These are phyloP conservation scores for Podarcis lilfordi DNA, from an alignment of 2,797 vertebrate genomes.

Conservation along the genomic window DNA sequence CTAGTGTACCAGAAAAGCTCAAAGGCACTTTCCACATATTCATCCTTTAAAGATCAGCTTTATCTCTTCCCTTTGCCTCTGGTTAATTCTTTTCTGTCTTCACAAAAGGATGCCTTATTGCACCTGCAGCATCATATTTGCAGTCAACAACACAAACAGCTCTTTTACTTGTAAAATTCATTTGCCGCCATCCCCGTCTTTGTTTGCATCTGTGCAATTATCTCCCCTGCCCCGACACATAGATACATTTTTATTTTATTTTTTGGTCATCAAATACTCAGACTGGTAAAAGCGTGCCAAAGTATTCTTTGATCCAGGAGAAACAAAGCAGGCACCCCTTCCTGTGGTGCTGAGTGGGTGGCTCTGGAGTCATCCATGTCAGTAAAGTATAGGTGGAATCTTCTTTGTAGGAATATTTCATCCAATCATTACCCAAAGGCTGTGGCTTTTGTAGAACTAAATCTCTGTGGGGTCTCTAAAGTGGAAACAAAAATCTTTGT, in stretches of 20 bases:
- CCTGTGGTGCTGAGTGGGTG: conserved; percentile 8
- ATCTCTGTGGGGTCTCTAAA: not conserved
- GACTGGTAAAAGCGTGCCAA: not conserved
- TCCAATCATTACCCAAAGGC: conserved; percentile 12
- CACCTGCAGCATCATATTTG: conserved; percentile 16
- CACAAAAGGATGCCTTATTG: not conserved
- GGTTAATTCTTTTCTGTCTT: conserved; percentile 35
- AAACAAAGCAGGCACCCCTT: not conserved
- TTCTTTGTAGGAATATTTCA: conserved; percentile 13
- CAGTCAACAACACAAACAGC: not conserved
- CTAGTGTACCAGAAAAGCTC: conserved; percentile 37
- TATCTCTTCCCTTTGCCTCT: conserved; percentile 25
- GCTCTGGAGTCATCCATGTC: not conserved
- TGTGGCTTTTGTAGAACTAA: not conserved
- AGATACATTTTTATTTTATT: not conserved
- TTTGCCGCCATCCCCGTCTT: not conserved
- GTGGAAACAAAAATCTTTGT: not conserved
- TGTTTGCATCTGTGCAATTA: not conserved
- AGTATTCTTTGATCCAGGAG: not conserved
- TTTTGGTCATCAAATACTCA: not conserved
- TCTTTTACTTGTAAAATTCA: not conserved
- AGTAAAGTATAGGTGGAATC: not conserved
- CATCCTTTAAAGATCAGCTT: conserved; percentile 36
- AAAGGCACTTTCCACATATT: conserved; percentile 31
- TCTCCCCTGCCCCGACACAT: not conserved